Evolutionary conservation across 2,888 invertebrate genomes (phyloP), one percentile per base, ranked within the genome.

Genomic region (Euspilapteryx auroguttella): DNA sequence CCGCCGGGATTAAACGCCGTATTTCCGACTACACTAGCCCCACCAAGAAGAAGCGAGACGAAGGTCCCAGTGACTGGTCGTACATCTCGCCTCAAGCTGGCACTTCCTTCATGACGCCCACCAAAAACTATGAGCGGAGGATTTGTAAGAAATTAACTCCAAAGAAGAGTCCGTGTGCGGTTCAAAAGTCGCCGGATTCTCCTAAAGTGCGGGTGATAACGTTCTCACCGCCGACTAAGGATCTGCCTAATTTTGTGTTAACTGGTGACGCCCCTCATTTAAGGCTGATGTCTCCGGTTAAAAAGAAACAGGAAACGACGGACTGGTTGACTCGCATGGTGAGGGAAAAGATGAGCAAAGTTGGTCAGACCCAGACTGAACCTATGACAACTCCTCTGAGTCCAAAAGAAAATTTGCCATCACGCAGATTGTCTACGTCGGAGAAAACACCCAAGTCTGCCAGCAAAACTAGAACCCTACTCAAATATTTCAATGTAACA

Each of bases 251-350:
- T 61, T 91, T 79, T 42, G 87, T 88, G 0, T 39, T 84, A 9
- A 83, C 85, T 40, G 90, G 90, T 1, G 83, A 83, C 21, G 89
- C 89, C 0, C 90, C 90, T 0, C 89, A 89, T 51, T 50, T 87
- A 28, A 62, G 80, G 21, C 69, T 80, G 27, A 82, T 82, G 75
- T 88, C 89, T 0, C 88, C 89, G 0, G 79, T 78, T 15, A 83
- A 83, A 33, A 78, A 78, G 37, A 71, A 69, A 15, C 81, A 78
- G 34, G 80, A 81, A 27, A 80, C 83, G 36, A 73, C 83, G 0
- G 83, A 89, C 51, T 89, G 89, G 89, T 50, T 89, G 25, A 88
- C 71, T 1, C 46, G 37, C 3, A 44, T 71, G 37, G 44, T 38
- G 0, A 47, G 58, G 3, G 56, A 52, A 21, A 45, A 41, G 30